Evolutionary conservation across 2,113 vertebrate genomes (phyloP), one percentile per base, ranked within the genome.

Genomic region (Pandion haliaetus): DNA sequence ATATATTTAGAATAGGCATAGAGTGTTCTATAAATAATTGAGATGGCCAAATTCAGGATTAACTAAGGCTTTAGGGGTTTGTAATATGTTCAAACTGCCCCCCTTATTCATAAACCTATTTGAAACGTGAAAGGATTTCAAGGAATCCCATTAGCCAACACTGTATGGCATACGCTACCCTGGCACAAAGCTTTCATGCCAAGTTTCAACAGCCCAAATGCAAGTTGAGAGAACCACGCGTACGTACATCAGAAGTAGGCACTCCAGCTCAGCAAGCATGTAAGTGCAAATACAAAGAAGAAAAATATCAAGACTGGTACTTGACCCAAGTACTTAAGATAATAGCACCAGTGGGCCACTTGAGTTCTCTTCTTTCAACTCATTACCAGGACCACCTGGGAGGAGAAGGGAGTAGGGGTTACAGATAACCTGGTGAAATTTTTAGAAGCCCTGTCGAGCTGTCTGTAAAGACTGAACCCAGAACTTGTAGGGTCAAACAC

Each of bases 11-110:
- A 95, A 92, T 54, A 85, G 44, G 58, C 65, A 72, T 54, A 65
- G 86, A 81, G 21, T 29, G 12, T 45, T 94, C 95, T 87, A 94
- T 73, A 95, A 96, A 95, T 91, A 96, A 50, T 45, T 47, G 29
- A 89, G 73, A 80, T 76, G 74, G 50, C 38, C 91, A 96, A 87
- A 95, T 73, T 89, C 77, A 93, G 49, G 61, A 91, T 72, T 88
- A 85, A 61, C 57, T 61, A 72, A 82, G 66, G n/a, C 50, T 91
- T 91, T 52, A 82, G 74, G n/a, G 55, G 61, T 67, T 88, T 95
- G 57, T n/a, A 70, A 34, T 49, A 47, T 50, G 49, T 90, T 93
- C 71, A 58, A 57, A 58, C 14, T 85, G 45, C 1, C 29, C 52
- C 34, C 21, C 44, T 91, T 72, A 47, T 12, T 55, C 32, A 82